Evolutionary conservation across 2,888 invertebrate genomes (phyloP).

Genomic region (Hecatera dysodea): DNA sequence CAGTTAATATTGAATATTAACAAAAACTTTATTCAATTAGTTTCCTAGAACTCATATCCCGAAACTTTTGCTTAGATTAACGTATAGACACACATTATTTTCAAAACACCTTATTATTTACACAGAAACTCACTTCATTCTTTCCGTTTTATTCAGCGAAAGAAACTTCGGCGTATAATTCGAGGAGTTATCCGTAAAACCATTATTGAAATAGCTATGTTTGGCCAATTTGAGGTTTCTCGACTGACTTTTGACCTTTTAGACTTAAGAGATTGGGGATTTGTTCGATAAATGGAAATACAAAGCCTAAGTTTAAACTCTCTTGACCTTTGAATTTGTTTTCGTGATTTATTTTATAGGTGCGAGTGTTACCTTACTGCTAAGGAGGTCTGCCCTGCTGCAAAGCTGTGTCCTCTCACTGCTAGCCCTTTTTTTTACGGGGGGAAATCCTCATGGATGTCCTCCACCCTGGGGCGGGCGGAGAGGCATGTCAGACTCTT

Average conservation of each 20-base stretch:
- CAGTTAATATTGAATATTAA: not conserved
- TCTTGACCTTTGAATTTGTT: not conserved
- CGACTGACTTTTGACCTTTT: conserved; percentile 5
- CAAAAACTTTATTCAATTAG: not conserved
- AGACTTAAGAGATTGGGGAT: conserved; percentile 8
- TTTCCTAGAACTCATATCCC: conserved; percentile 14
- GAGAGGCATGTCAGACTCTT: too few relatives aligned
- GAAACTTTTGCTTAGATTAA: not conserved
- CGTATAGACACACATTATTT: not conserved
- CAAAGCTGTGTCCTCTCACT: too few relatives aligned
- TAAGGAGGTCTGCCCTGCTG: too few relatives aligned
- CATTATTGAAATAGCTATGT: conserved; percentile 3
- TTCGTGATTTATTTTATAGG: not conserved
- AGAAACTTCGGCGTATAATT: conserved; percentile 4
- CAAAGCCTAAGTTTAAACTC: conserved; percentile 7
- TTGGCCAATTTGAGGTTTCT: conserved; percentile 11
- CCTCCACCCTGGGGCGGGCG: too few relatives aligned
- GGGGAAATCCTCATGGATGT: too few relatives aligned
- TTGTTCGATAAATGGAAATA: conserved; percentile 20
- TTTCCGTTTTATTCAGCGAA: conserved; percentile 2
- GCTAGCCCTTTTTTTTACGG: too few relatives aligned
- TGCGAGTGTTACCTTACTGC: too few relatives aligned
- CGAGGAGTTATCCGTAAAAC: conserved; percentile 8
- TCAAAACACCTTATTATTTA: not conserved
- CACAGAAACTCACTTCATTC: not conserved